Evolutionary conservation across 2,113 vertebrate genomes (phyloP).

Genomic region (Vicugna pacos): DNA sequence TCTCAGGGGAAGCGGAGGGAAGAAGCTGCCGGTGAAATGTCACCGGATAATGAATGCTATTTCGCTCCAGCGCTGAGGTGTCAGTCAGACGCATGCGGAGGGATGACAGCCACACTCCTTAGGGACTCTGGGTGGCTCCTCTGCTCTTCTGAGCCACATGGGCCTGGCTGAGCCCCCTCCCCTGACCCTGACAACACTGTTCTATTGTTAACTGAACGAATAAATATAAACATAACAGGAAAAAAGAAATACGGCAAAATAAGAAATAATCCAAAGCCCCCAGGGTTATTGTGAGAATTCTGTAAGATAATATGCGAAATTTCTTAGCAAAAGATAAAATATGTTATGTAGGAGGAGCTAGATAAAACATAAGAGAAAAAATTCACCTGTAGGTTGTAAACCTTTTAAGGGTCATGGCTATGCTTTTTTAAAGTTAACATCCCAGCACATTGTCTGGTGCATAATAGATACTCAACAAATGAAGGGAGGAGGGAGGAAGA

Average conservation of each 20-base stretch:
- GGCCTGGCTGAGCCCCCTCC: background rate
- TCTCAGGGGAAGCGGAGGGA: constrained; percentile 72
- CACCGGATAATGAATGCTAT: constrained; percentile 62
- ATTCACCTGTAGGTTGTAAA: background rate
- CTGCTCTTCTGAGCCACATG: background rate
- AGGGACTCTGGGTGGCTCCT: background rate
- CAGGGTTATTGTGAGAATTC: background rate
- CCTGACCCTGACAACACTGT: too few species aligned
- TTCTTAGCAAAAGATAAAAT: background rate
- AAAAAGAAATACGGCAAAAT: background rate
- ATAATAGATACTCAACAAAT: background rate
- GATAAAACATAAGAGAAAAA: background rate
- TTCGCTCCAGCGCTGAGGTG: background rate
- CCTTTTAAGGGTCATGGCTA: background rate
- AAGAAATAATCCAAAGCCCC: background rate
- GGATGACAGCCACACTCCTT: background rate
- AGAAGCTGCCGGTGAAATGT: constrained; percentile 74
- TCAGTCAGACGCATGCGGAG: background rate
- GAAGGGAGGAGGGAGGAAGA: background rate
- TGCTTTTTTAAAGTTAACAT: background rate
- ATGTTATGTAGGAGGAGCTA: fast-evolving
- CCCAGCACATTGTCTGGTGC: background rate
- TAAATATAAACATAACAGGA: background rate
- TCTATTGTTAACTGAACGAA: background rate
- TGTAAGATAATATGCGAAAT: background rate